These are phyloP conservation scores for Camarhynchus parvulus DNA, from an alignment of 2,113 vertebrate genomes.

Conservation along the genomic window DNA sequence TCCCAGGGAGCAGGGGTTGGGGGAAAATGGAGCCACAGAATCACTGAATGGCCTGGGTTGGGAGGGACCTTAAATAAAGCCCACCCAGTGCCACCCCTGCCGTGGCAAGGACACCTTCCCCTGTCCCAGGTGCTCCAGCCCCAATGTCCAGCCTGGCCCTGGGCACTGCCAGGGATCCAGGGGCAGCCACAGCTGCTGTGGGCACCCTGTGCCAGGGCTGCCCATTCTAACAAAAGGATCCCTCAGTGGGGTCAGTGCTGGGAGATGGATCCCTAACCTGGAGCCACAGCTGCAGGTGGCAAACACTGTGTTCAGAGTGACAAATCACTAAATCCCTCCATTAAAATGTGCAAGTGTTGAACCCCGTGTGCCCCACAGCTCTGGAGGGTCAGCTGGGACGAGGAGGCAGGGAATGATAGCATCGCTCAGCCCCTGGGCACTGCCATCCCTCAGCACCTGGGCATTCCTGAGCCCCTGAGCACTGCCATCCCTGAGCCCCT, in stretches of 20 bases:
- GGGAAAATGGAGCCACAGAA: fast-evolving
- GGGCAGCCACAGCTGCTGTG: background rate
- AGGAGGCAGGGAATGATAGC: background rate
- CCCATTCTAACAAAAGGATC: background rate
- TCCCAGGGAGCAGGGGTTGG: fast-evolving
- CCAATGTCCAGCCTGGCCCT: background rate
- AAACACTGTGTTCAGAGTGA: slow-evolving; percentile 74
- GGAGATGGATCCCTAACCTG: background rate
- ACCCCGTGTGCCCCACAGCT: slow-evolving; percentile 69
- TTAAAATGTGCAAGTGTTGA: slow-evolving; percentile 76
- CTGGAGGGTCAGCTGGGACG: slow-evolving; percentile 67
- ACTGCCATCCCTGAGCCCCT: background rate
- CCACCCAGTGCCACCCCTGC: fast-evolving
- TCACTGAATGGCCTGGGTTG: fast-evolving
- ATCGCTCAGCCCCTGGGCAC: background rate
- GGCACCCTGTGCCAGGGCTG: background rate
- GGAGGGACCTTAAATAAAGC: background rate
- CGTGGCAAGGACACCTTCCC: background rate
- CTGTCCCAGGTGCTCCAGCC: background rate
- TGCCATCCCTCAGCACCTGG: no score
- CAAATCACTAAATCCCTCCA: slow-evolving; percentile 77
- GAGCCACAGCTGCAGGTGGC: slow-evolving; percentile 51
- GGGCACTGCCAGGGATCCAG: background rate
- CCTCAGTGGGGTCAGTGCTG: background rate
- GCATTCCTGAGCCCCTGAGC: background rate